Percentiles rank a stretch among this genome's conserved stretches.
These are phyloP conservation scores for Spodoptera exigua DNA, from an alignment of 2,888 invertebrate genomes.

Conservation along the genomic window DNA sequence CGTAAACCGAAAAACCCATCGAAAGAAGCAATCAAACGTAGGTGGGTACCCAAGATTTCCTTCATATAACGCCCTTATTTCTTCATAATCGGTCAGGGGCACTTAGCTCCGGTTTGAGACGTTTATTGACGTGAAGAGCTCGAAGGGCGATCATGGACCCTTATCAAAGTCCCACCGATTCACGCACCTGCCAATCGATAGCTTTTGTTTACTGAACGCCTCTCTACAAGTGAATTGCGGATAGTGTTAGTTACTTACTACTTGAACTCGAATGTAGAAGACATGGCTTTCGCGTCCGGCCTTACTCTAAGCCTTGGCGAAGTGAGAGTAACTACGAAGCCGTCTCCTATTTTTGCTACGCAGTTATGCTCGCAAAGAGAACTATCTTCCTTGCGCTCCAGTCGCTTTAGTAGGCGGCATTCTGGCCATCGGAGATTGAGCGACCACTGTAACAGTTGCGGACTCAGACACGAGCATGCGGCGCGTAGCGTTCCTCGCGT, in stretches of 20 bases:
- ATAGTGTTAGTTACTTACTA: constrained; percentile 36
- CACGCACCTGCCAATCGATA: constrained; percentile 68
- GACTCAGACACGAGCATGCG: too few relatives aligned
- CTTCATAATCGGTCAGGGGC: constrained; percentile 59
- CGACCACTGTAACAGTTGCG: too few relatives aligned
- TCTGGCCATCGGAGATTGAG: too few relatives aligned
- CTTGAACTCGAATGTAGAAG: constrained; percentile 17
- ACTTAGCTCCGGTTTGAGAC: constrained; percentile 58
- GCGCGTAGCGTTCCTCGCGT: too few relatives aligned
- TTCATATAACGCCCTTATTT: constrained; percentile 39
- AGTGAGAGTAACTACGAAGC: too few relatives aligned
- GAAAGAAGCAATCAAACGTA: constrained; percentile 1
- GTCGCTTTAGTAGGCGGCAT: too few relatives aligned
- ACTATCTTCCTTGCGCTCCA: too few relatives aligned
- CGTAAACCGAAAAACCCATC: too few relatives aligned
- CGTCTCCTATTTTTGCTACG: too few relatives aligned
- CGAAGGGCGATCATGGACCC: constrained; percentile 60
- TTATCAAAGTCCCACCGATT: constrained; percentile 66
- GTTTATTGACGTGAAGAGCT: constrained; percentile 62
- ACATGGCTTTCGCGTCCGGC: too few relatives aligned
- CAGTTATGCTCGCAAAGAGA: too few relatives aligned
- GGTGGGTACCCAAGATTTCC: background rate
- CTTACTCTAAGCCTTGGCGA: too few relatives aligned
- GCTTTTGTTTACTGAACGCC: constrained; percentile 64
- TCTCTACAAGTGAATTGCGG: constrained; percentile 49